Percentiles rank a stretch among this genome's conserved stretches.
Conservation (phyloP, 2,797 vertebrate species). For the Platalea minor region DNA sequence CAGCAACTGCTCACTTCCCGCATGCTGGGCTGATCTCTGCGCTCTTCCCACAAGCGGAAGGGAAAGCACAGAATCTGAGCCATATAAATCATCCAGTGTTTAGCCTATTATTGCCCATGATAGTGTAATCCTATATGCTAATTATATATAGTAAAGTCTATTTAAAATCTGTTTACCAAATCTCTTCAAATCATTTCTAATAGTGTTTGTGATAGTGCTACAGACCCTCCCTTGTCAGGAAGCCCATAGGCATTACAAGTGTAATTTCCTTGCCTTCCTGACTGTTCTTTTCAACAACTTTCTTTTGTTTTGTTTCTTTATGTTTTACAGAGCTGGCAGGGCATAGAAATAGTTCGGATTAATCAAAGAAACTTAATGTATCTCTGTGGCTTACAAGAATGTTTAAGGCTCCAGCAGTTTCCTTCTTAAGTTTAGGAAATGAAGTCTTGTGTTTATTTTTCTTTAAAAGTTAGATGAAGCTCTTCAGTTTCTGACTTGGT, state of each 20-base stretch:
- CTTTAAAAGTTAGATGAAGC: constrained; percentile 4
- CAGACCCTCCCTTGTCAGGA: background rate
- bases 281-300: background rate
- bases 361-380: constrained; percentile 31
- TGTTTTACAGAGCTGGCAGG: background rate
- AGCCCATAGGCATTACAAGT: background rate
- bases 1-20: background rate
- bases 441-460: background rate
- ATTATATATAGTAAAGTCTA: background rate
- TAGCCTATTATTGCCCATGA: background rate
- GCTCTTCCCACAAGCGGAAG: background rate
- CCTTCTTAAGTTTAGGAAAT: background rate
- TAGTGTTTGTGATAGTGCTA: background rate
- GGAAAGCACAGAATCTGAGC: background rate
- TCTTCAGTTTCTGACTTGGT: background rate
- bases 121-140: background rate
- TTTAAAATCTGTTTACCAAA: background rate
- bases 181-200: background rate
- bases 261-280: background rate
- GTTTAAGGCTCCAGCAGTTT: background rate
- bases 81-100: background rate
- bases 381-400: constrained; percentile 5
- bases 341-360: background rate
- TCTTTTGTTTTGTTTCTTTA: background rate
- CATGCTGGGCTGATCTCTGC: background rate